Evolutionary conservation across 2,797 vertebrate genomes (phyloP).

Genomic region (Sebastes melanostomus): DNA sequence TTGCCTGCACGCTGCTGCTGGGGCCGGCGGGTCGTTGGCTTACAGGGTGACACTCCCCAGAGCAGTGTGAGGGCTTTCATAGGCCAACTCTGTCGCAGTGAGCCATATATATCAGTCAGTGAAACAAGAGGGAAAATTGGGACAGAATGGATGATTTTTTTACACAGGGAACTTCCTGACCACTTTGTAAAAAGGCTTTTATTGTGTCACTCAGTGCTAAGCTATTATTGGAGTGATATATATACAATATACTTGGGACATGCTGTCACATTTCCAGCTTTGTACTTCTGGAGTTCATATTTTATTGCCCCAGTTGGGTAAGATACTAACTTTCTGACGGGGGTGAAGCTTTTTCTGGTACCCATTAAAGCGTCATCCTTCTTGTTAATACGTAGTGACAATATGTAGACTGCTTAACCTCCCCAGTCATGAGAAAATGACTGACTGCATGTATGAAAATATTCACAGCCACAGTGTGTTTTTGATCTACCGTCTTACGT

Average conservation of each 20-base stretch:
- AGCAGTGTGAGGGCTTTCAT: constrained; percentile 46
- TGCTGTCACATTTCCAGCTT: constrained; percentile 49
- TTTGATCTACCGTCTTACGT: constrained; percentile 59
- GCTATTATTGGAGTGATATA: constrained; percentile 63
- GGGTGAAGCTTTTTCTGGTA: constrained; percentile 25
- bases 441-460: constrained; percentile 43
- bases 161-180: constrained; percentile 64
- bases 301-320: constrained; percentile 43
- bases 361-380: constrained; percentile 8
- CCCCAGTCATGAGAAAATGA: constrained; percentile 49
- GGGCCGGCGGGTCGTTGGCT: constrained; percentile 53
- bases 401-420: constrained; percentile 44
- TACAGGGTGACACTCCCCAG: constrained; percentile 72
- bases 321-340: constrained; percentile 32
- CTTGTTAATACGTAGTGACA: constrained; percentile 53
- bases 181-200: constrained; percentile 65
- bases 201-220: constrained; percentile 68
- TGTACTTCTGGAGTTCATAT: constrained; percentile 26
- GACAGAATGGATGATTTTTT: constrained; percentile 53
- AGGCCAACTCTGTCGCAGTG: constrained; percentile 30
- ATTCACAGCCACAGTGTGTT: constrained; percentile 43
- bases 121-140: constrained; percentile 48
- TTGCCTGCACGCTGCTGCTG: constrained; percentile 61
- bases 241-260: constrained; percentile 53
- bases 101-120: constrained; percentile 49